Conservation (phyloP, 2,888 invertebrate species). For the Drymonia ruficornis region DNA sequence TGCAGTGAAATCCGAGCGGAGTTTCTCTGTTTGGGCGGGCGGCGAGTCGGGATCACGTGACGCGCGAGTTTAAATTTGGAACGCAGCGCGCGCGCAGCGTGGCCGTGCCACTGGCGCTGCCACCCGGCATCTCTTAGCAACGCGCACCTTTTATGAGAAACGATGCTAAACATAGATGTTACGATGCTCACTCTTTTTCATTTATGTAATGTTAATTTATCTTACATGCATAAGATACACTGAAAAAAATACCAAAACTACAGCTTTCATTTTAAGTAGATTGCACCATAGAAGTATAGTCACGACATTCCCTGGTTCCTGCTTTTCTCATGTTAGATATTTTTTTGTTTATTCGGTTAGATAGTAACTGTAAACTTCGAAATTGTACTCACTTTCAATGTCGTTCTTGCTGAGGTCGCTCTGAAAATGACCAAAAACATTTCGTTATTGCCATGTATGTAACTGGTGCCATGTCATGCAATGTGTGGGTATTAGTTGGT, state of each 20-base stretch:
- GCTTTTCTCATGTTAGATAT: not conserved
- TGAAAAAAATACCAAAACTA: not conserved
- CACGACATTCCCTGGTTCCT: not conserved
- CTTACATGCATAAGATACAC: conserved; percentile 2
- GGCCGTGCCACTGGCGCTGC: conserved; percentile 63
- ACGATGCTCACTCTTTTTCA: conserved; percentile 50
- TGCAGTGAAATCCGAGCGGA: conserved; percentile 79
- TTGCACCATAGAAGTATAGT: not conserved
- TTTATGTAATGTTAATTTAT: conserved; percentile 42
- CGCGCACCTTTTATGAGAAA: conserved; percentile 79
- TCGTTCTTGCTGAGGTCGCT: conserved; percentile 95
- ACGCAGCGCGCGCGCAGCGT: conserved; percentile 72
- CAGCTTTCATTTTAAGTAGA: no score
- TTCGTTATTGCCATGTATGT: conserved; percentile 68
- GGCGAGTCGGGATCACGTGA: conserved; percentile 76
- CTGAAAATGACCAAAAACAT: conserved; percentile 87
- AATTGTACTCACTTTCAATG: conserved; percentile 91
- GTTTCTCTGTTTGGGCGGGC: conserved; percentile 84
- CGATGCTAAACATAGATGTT: conserved; percentile 75
- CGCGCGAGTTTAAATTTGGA: conserved; percentile 76
- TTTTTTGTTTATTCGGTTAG: not conserved
- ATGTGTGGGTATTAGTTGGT: conserved; percentile 57
- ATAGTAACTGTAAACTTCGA: conserved; percentile 4
- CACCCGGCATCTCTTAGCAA: conserved; percentile 66
- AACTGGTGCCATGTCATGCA: conserved; percentile 54